Conservation (phyloP, 1,140 invertebrate genomes). For the Steinernema khuongi region DNA sequence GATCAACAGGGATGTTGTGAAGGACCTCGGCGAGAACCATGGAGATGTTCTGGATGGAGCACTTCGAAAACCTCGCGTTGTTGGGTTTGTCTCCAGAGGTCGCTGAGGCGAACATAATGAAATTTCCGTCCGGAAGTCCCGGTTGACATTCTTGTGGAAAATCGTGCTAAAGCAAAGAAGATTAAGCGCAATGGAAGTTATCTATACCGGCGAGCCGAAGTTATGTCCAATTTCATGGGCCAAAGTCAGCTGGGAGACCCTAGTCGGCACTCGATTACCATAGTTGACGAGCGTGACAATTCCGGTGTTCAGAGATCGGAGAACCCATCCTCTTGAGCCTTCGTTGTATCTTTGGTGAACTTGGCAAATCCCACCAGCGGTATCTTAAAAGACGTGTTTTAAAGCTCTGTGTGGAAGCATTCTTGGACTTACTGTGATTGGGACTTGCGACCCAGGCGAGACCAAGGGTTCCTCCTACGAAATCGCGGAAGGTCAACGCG, state of each 20-base stretch:
- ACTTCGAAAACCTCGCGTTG: slow-evolving; percentile 87
- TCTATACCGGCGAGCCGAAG: slow-evolving; percentile 77
- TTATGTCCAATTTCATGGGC: slow-evolving; percentile 99
- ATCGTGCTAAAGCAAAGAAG: slow-evolving; percentile 69
- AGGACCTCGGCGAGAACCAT: slow-evolving; percentile 73
- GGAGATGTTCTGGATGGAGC: slow-evolving; percentile 89
- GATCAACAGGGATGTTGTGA: slow-evolving; percentile 47
- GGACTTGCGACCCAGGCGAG: slow-evolving; percentile 96
- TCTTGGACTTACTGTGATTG: slow-evolving; percentile 42
- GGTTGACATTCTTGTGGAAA: slow-evolving; percentile 84
- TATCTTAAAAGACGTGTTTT: slow-evolving; percentile 65
- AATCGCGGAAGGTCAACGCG: slow-evolving; percentile 96
- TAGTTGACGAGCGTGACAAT: slow-evolving; percentile 99
- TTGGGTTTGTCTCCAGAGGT: slow-evolving; percentile 86
- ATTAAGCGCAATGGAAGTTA: background rate
- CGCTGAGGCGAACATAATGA: slow-evolving; percentile 93
- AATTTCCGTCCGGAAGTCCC: slow-evolving; percentile 86
- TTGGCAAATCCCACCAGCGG: slow-evolving; percentile 96
- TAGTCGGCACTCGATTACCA: slow-evolving; percentile 86
- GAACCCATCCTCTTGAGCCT: slow-evolving; percentile 83
- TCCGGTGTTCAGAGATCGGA: slow-evolving; percentile 92
- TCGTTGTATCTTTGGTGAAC: slow-evolving; percentile 94
- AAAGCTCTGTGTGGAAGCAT: background rate
- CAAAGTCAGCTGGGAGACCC: slow-evolving; percentile 92
- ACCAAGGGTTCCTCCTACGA: slow-evolving; percentile 88